Conservation (phyloP, 1,140 invertebrate species). For the Ostrea edulis region DNA sequence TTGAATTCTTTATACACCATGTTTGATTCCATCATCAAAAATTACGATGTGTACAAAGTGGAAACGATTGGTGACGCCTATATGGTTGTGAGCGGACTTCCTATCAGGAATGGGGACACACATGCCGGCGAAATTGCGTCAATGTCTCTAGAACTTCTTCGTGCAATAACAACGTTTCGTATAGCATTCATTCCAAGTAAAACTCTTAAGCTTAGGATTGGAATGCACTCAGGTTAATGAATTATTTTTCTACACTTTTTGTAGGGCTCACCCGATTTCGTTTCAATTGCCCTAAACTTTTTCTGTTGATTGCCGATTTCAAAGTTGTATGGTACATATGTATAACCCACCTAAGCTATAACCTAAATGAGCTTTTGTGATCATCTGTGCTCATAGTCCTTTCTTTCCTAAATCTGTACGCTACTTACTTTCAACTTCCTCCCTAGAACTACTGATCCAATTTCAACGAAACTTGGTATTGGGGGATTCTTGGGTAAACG, state of each 20-base stretch:
- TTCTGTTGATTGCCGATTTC: too few species aligned
- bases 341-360: too few species aligned
- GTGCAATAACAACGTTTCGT: conserved; percentile 90
- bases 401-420: too few species aligned
- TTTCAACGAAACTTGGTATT: too few species aligned
- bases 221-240: conserved; percentile 91
- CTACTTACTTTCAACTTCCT: too few species aligned
- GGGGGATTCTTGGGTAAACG: too few species aligned
- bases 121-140: conserved; percentile 94
- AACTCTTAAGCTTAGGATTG: conserved; percentile 92
- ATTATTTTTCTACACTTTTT: not conserved
- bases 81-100: conserved; percentile 85
- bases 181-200: conserved; percentile 91
- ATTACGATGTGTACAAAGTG: conserved; percentile 78
- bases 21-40: conserved; percentile 74
- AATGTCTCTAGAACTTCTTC: conserved; percentile 92
- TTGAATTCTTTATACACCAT: conserved; percentile 75
- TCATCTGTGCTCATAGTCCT: too few species aligned
- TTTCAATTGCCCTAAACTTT: too few species aligned
- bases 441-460: too few species aligned
- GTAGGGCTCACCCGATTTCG: too few species aligned
- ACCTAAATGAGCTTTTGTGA: too few species aligned
- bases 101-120: conserved; percentile 91
- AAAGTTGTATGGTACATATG: too few species aligned
- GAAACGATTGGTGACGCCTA: conserved; percentile 75